Evolutionary conservation across 2,888 invertebrate species (phyloP), one percentile per base, ranked within the genome.

Genomic region (Archips xylosteana): DNA sequence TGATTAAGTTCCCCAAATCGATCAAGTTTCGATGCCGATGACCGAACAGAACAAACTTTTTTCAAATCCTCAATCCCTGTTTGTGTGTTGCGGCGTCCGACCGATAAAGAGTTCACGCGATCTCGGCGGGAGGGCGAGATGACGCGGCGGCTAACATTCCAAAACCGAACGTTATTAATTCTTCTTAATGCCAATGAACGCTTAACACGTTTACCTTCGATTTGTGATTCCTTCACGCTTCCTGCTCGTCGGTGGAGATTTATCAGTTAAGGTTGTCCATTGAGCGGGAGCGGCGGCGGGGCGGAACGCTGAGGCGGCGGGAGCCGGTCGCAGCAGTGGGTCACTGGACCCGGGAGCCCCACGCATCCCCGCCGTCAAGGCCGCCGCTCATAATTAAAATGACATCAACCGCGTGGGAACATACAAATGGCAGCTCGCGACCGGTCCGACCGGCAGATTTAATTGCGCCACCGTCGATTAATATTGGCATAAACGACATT

Each of bases 321-420:
- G 83, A 83, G 82, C 85, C 88, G 87, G 87, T 85, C 83, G 80
- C 85, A 84, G 78, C 79, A 89, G 85, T 91, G 89, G 92, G 92
- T 92, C 92, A 91, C 85, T 89, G 88, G 89, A 89, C 85, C 86
- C 82, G 76, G 80, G 80, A 84, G 78, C 81, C 80, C 81, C 82
- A 83, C 86, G 81, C 85, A 86, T 85, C 86, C 83, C 84, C 80
- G 80, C 82, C 82, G 80, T 83, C 86, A 88, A 88, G 84, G 83
- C 84, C 87, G 86, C 87, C 87, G 87, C 87, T 89, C 88, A 90
- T 91, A 90, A 92, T 92, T 89, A 90, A 92, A 91, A 90, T 90
- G 92, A 92, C 92, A 92, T 92, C 91, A 93, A 92, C 89, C 87
- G 89, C 92, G 93, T 93, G 93, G 92, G 93, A 94, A 93, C 89